phyloP scores from a whole-genome alignment of 2,797 vertebrate species.

The Dermochelys coriacea region DNA sequence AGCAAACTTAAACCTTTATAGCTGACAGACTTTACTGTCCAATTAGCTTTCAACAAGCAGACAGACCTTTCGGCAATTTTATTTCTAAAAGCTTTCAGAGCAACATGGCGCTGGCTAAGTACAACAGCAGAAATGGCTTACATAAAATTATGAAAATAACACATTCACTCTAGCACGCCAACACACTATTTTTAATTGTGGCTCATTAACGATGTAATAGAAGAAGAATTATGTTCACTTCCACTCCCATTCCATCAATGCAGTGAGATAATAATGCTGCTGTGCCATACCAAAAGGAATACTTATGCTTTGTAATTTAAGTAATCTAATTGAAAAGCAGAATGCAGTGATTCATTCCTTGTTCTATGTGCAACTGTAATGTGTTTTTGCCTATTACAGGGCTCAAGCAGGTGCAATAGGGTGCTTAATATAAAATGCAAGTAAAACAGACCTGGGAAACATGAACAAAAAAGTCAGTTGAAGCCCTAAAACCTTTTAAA shows the following conservation, averaged over 20 bases:
- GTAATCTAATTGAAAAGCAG: slow-evolving; percentile 52
- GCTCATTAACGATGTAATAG: slow-evolving; percentile 75
- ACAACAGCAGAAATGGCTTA: slow-evolving; percentile 11
- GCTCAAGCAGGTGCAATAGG: slow-evolving; percentile 12
- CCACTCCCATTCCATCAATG: slow-evolving; percentile 56
- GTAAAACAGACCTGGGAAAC: slow-evolving; percentile 44
- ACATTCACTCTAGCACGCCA: slow-evolving; percentile 51
- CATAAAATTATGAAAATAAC: slow-evolving; percentile 70
- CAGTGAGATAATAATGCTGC: slow-evolving; percentile 61
- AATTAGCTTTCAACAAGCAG: slow-evolving; percentile 35
- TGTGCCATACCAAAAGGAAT: slow-evolving; percentile 45
- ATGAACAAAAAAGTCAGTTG: not conserved
- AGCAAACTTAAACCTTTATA: not conserved
- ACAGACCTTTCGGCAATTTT: slow-evolving; percentile 32
- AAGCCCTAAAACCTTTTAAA: not conserved
- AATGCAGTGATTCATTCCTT: slow-evolving; percentile 66
- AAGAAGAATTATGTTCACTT: slow-evolving; percentile 74
- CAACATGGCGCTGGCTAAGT: not conserved
- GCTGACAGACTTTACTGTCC: not conserved
- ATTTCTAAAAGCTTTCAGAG: slow-evolving; percentile 23
- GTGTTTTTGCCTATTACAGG: not conserved
- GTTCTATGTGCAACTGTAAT: slow-evolving; percentile 39
- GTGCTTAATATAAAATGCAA: slow-evolving; percentile 43
- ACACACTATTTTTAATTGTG: slow-evolving; percentile 75
- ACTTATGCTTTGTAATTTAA: slow-evolving; percentile 55